These are phyloP conservation scores for Piprites chloris DNA, from an alignment of 2,113 vertebrate genomes.

Conservation along the genomic window DNA sequence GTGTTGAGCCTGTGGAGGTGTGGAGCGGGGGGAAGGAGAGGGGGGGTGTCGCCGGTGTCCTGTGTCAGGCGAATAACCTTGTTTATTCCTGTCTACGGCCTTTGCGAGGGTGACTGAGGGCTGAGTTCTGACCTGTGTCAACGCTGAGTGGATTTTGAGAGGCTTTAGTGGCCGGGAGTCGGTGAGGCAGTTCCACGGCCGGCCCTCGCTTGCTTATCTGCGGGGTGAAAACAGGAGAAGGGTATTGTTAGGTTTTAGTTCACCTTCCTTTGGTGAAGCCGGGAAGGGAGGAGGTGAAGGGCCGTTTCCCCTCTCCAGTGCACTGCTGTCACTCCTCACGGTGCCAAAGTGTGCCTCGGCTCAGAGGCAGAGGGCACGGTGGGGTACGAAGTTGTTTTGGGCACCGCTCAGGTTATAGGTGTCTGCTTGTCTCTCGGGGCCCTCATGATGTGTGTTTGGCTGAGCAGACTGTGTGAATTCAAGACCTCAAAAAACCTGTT, in stretches of 20 bases:
- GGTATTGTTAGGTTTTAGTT: not conserved
- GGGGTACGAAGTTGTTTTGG: not conserved
- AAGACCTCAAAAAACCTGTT: not conserved
- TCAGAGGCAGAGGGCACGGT: not conserved
- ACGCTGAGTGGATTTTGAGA: not conserved
- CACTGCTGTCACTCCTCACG: not conserved
- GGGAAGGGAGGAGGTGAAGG: not conserved
- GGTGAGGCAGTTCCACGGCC: not conserved
- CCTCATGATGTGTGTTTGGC: not conserved
- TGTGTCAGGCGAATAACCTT: slow-evolving; percentile 31
- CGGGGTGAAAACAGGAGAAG: not conserved
- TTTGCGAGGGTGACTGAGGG: not conserved
- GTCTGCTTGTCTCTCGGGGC: not conserved
- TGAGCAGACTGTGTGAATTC: not conserved
- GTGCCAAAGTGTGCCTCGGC: not conserved
- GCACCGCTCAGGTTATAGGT: not conserved
- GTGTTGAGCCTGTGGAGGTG: not conserved
- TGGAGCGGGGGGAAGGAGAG: not conserved
- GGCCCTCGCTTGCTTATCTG: not conserved
- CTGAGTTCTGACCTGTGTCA: slow-evolving; percentile 21
- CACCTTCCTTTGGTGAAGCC: not conserved
- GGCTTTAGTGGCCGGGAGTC: not conserved
- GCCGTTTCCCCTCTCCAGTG: not conserved
- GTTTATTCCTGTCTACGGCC: slow-evolving; percentile 32
- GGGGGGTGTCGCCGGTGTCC: not conserved